Evolutionary conservation across 2,888 invertebrate genomes (phyloP), one percentile per base, ranked within the genome.

Genomic region (Hemicrepidius hirtus): DNA sequence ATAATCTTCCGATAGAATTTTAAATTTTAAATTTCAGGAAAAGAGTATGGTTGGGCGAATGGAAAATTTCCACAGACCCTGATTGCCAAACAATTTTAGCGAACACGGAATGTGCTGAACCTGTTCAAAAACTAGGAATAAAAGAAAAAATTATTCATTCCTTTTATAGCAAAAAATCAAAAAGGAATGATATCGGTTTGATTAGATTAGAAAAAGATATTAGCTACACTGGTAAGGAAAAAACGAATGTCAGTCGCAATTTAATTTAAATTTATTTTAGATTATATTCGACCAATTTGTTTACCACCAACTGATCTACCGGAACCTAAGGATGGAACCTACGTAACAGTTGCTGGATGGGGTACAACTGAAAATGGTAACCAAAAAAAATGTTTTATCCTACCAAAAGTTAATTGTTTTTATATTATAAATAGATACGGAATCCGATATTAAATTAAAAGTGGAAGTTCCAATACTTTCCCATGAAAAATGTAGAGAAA

Each of bases 231-330:
- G 62, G 62, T 68, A 59, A 44, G 32, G 12, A 59, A 44, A 9
- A 10, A 13, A 7, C 1, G 3, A 40, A n/a, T n/a, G n/a, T n/a
- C n/a, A n/a, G n/a, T n/a, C n/a, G n/a, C n/a, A n/a, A n/a, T n/a
- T n/a, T n/a, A n/a, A n/a, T n/a, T n/a, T n/a, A n/a, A n/a, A n/a
- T n/a, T n/a, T n/a, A n/a, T 16, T 64, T 66, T 46, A 79, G 88
- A 88, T 78, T 91, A 85, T 76, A 85, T 90, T 37, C 84, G 87
- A 16, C 90, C 91, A 0, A 88, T 91, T 72, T 91, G 91, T 73
- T 77, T 91, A 28, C 91, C 91, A 0, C 80, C 79, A 18, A 0
- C 76, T 83, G 18, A 28, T 32, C 1, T 55, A 28, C 55, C 55
- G 2, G 9, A 13, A 50, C 37, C 57, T n/a, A 37, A 24, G 7